Base-by-base conservation (phyloP, 2,888 invertebrate species). In the Drosophila mercatorum region DNA sequence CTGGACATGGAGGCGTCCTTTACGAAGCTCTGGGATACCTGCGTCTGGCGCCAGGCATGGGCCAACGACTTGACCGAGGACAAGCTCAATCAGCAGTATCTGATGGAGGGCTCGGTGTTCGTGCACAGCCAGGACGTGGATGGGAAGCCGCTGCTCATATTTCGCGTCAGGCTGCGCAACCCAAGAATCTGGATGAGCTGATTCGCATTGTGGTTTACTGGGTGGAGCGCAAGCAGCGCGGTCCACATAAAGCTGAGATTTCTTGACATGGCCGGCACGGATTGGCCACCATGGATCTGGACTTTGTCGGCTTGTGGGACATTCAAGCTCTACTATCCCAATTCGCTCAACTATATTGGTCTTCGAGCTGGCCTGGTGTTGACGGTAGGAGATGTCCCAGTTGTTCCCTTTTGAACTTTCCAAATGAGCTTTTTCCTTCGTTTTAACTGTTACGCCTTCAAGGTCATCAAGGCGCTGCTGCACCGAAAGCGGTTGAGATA, bases 181-280 rank as follows among this genome's bases (percentile, higher is more conserved):
- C 95, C 26, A 95, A 95, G 83, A 95, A 96, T 84, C 94, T 96
- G 81, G 95, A 95, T 0, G 96, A 97, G 41, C 91, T 97, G 8
- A 96, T 97, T 91, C 95, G 95, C 90, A 95, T 96, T 78, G 95
- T 98, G 64, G 95, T 98, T 0, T 98, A 97, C 92, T 97, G 97
- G 96, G 94, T 92, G 5, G 93, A 93, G 68, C 83, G 93, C 1
- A 69, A 89, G 26, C 90, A 91, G 36, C 95, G 96, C 55, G 94
- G 90, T 95, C 95, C 95, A 96, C 72, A 96, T 97, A 59, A 95
- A 95, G 89, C 95, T 98, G 61, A 96, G 97, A 93, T 98, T 96
- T 98, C 89, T 98, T 98, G 98, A 98, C 92, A 96, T 98, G 96
- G 95, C 95, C 41, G 96, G 96, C 28, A 96, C 97, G 73, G 98